phyloP scores from a whole-genome alignment of 2,113 vertebrate species.

The Lycocorax pyrrhopterus region DNA sequence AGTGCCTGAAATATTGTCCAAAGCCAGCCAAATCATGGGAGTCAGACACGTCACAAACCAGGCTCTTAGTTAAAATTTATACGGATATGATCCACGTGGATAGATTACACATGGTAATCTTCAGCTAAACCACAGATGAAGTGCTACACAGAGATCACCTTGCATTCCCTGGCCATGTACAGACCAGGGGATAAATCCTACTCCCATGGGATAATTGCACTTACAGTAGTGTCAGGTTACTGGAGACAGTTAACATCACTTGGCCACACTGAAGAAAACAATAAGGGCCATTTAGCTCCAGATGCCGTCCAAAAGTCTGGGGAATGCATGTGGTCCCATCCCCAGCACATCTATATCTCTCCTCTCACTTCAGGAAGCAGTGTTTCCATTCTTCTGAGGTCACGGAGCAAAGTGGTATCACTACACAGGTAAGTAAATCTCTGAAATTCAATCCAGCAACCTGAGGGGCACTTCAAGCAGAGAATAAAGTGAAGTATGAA shows the following conservation, averaged over 20 bases:
- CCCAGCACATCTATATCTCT: background rate
- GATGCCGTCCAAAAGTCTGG: background rate
- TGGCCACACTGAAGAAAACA: background rate
- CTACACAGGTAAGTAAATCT: background rate
- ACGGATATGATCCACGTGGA: background rate
- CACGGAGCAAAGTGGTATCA: background rate
- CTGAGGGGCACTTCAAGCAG: background rate
- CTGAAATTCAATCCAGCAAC: background rate
- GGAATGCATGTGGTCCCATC: background rate
- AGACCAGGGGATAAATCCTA: background rate
- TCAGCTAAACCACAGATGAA: background rate
- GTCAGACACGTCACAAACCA: background rate
- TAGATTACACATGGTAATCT: background rate
- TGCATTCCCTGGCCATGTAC: accelerated
- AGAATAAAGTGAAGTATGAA: background rate
- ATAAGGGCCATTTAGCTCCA: background rate
- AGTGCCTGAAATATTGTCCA: background rate
- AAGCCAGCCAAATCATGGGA: background rate
- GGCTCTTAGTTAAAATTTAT: background rate
- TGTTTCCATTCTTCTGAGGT: background rate
- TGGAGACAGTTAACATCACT: background rate
- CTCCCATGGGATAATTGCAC: background rate
- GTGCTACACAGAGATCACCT: background rate
- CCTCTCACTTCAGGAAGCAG: background rate
- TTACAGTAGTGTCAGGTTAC: background rate